A percentile compares a stretch with the other conserved stretches of the same genome.
Evolutionary conservation across 2,797 vertebrate genomes (phyloP).

Genomic region (Chrysocyon brachyurus): DNA sequence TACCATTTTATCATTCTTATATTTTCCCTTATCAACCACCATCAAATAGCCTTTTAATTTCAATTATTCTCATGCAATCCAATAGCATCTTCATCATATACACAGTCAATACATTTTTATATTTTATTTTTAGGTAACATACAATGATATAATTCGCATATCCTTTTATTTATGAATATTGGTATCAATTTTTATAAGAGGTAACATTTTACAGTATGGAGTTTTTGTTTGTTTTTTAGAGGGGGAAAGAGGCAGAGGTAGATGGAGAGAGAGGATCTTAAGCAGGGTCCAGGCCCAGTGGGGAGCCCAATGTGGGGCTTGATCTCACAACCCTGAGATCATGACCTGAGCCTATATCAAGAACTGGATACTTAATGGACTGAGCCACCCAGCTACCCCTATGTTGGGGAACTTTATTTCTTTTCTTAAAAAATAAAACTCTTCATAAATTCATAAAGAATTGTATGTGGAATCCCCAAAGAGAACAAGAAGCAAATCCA

Average conservation of each 20-base stretch:
- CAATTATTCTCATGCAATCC: constrained; percentile 15
- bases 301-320: not conserved
- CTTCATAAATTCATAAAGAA: not conserved
- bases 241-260: not conserved
- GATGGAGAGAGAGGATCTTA: not conserved
- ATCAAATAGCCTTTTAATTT: constrained; percentile 12
- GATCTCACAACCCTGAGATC: not conserved
- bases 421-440: not conserved
- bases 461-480: not conserved
- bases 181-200: not conserved
- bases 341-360: not conserved
- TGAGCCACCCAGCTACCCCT: not conserved
- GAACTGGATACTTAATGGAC: not conserved
- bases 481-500: not conserved
- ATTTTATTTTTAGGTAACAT: not conserved
- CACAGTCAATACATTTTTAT: not conserved
- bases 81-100: not conserved
- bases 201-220: not conserved
- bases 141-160: not conserved
- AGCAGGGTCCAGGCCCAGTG: not conserved
- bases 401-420: not conserved
- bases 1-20: not conserved
- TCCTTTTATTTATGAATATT: not conserved
- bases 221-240: not conserved
- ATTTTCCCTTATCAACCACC: not conserved